Evolutionary conservation across 2,888 invertebrate genomes (phyloP), one percentile per base, ranked within the genome.

Genomic region (Clivina fossor): DNA sequence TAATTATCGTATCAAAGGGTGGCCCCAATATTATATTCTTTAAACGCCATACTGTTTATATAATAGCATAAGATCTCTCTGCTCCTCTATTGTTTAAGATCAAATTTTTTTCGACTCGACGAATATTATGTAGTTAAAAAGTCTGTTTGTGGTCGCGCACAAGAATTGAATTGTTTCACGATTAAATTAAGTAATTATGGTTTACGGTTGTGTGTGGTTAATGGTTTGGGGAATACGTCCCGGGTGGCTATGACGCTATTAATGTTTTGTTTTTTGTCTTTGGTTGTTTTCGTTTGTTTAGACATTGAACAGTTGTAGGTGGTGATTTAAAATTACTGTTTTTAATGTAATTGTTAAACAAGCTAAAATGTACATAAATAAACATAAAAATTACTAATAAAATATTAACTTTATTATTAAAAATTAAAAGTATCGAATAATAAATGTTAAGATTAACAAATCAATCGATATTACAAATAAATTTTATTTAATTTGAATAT

Each of bases 151-250:
- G n/a, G n/a, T n/a, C n/a, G n/a, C n/a, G n/a, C 30, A 44, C 44
- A 43, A 26, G 43, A 18, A 5, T n/a, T 43, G 24, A 20, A 22
- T 22, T 24, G 41, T 24, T 43, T 16, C 19, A 19, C 20, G 20
- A 47, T 47, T 47, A 47, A 47, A 47, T 47, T 47, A 47, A 47
- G 47, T 47, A 33, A 47, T 47, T 47, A 47, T 20, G 47, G 47
- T 22, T 4, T 24, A 9, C 26, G 26, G 26, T n/a, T n/a, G n/a
- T n/a, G n/a, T n/a, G n/a, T n/a, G n/a, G n/a, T n/a, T n/a, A n/a
- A n/a, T n/a, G n/a, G n/a, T n/a, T n/a, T n/a, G 26, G 9, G 26
- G 26, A 24, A 24, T 8, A 18, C 47, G 19, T 20, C 33, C 20
- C 33, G 47, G 47, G 47, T 47, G 47, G 37, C 37, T 19, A n/a